A percentile compares a stretch with the other conserved stretches of the same genome.
Conservation (phyloP, 2,888 invertebrate genomes). For the Gymnocheta viridis region DNA sequence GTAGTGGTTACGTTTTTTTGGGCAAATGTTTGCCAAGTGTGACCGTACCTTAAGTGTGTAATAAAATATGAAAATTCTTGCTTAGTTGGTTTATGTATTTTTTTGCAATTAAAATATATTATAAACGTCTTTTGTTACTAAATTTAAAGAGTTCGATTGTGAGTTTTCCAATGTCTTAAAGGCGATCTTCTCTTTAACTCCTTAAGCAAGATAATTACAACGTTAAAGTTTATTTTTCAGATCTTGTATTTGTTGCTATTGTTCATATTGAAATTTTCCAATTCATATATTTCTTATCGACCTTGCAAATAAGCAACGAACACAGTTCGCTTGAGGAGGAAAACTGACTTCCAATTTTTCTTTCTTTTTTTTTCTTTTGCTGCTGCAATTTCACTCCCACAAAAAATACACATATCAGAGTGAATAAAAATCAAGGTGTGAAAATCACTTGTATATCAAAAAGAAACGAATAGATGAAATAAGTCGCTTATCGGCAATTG, state of each 20-base stretch:
- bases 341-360: constrained; percentile 34
- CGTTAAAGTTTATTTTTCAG: constrained; percentile 12
- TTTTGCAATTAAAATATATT: background rate
- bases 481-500: constrained; percentile 64
- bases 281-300: constrained; percentile 14
- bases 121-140: background rate
- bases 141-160: too few species aligned
- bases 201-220: constrained; percentile 14
- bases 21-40: too few species aligned
- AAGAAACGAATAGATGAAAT: constrained; percentile 25
- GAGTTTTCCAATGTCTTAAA: background rate
- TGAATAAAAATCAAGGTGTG: constrained; percentile 53
- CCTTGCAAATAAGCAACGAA: constrained; percentile 37
- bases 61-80: too few species aligned
- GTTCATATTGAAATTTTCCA: constrained; percentile 4
- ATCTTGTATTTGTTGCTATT: background rate
- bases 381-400: constrained; percentile 46
- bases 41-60: too few species aligned
- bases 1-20: too few species aligned
- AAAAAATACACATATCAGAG: constrained; percentile 6
- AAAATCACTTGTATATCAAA: constrained; percentile 59
- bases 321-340: constrained; percentile 40
- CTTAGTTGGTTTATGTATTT: too few species aligned
- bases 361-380: background rate
- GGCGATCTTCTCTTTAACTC: background rate